These are phyloP conservation scores for Theristicus caerulescens DNA, from an alignment of 2,113 vertebrate species.

Conservation along the genomic window DNA sequence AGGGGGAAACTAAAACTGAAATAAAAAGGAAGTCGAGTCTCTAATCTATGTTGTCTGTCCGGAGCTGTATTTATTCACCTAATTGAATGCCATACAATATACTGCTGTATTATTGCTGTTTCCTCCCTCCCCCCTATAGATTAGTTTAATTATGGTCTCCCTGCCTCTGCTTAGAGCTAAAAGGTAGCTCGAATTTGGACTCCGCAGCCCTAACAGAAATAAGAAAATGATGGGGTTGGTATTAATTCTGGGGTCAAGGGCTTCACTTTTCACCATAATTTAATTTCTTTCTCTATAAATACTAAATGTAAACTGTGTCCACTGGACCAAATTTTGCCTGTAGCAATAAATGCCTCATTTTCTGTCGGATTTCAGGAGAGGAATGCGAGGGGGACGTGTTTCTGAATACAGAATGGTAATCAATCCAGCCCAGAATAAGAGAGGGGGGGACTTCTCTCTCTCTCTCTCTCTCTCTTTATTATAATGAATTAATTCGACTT, in stretches of 20 bases:
- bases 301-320: constrained; percentile 94
- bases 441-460: constrained; percentile 67
- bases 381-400: constrained; percentile 87
- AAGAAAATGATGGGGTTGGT: constrained; percentile 67
- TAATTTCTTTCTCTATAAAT: constrained; percentile 90
- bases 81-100: constrained; percentile 38
- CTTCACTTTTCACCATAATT: constrained; percentile 84
- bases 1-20: constrained; percentile 45
- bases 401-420: constrained; percentile 95
- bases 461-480: constrained; percentile 84
- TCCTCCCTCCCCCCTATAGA: constrained; percentile 25
- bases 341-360: constrained; percentile 87
- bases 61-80: constrained; percentile 59
- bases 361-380: constrained; percentile 86
- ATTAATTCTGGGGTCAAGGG: constrained; percentile 83
- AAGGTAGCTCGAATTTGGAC: constrained; percentile 46
- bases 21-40: constrained; percentile 40
- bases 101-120: constrained; percentile 40
- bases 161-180: constrained; percentile 14
- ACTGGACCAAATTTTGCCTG: constrained; percentile 85
- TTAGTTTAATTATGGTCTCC: constrained; percentile 29
- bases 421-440: constrained; percentile 85
- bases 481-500: constrained; percentile 99
- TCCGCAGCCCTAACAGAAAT: constrained; percentile 19
- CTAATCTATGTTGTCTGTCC: constrained; percentile 53